These are phyloP conservation scores for Selene dorsalis DNA, from an alignment of 2,797 vertebrate species.

Conservation along the genomic window DNA sequence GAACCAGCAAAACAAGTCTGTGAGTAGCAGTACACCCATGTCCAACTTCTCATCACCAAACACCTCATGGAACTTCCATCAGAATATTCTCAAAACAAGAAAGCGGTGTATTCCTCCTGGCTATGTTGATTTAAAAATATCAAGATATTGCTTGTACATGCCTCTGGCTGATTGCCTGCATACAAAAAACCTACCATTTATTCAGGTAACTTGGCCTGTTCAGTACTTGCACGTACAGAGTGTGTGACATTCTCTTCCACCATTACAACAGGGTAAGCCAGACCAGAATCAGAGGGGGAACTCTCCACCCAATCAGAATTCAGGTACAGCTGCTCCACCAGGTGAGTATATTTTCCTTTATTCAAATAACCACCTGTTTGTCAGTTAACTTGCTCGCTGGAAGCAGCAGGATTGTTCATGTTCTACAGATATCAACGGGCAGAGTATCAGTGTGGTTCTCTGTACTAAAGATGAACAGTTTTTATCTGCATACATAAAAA, in stretches of 20 bases:
- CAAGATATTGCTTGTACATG: background rate
- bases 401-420: background rate
- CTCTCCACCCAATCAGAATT: constrained; percentile 90
- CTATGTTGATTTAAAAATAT: background rate
- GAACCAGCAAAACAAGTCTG: constrained; percentile 91
- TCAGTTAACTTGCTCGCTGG: background rate
- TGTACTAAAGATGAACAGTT: background rate
- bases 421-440: background rate
- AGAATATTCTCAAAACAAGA: background rate
- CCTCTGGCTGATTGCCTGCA: background rate
- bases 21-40: constrained; percentile 76
- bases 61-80: background rate
- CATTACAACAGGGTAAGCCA: constrained; percentile 85
- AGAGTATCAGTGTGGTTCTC: background rate
- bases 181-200: background rate
- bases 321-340: constrained; percentile 89
- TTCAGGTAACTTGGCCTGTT: background rate
- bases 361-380: background rate
- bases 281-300: constrained; percentile 95
- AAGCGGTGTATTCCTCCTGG: background rate
- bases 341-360: constrained; percentile 82
- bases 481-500: background rate
- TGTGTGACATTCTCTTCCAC: constrained; percentile 11
- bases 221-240: background rate
- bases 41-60: background rate